Conservation (phyloP, 2,797 vertebrate genomes). For the Tragelaphus eurycerus region DNA sequence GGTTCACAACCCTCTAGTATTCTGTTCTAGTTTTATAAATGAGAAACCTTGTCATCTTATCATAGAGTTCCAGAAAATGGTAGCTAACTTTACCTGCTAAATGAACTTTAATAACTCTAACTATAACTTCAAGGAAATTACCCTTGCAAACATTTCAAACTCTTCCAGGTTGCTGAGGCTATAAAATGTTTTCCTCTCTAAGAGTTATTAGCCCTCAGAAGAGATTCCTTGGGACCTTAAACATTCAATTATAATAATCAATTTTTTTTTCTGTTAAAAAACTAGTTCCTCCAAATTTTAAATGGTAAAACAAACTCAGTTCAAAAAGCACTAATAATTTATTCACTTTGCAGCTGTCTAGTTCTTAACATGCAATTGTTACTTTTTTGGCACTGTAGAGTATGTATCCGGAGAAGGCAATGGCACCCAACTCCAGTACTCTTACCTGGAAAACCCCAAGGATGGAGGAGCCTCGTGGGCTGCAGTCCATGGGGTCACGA, state of each 20-base stretch:
- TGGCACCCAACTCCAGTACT: too few relatives aligned
- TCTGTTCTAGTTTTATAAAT: constrained; percentile 81
- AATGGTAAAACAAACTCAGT: constrained; percentile 1
- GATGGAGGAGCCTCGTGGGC: too few relatives aligned
- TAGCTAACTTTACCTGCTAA: constrained; percentile 84
- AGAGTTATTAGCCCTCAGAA: constrained; percentile 81
- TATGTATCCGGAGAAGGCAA: background rate
- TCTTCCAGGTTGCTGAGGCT: constrained; percentile 74
- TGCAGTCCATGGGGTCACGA: too few relatives aligned
- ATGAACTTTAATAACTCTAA: constrained; percentile 85
- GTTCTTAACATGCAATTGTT: background rate
- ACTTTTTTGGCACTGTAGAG: background rate
- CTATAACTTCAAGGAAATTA: constrained; percentile 88
- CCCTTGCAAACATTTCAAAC: constrained; percentile 81
- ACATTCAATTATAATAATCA: background rate
- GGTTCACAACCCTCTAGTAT: constrained; percentile 80
- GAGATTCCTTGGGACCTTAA: constrained; percentile 74
- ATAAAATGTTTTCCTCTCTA: constrained; percentile 77
- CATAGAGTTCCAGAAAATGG: constrained; percentile 80
- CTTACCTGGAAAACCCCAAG: too few relatives aligned
- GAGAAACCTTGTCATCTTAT: constrained; percentile 84
- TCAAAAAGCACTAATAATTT: constrained; percentile 47
- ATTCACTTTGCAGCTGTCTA: constrained; percentile 6
- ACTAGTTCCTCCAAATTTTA: constrained; percentile 14
- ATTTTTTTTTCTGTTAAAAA: constrained; percentile 62